phyloP scores from a whole-genome alignment of 2,797 vertebrate species.

The Sebastes nivosus region DNA sequence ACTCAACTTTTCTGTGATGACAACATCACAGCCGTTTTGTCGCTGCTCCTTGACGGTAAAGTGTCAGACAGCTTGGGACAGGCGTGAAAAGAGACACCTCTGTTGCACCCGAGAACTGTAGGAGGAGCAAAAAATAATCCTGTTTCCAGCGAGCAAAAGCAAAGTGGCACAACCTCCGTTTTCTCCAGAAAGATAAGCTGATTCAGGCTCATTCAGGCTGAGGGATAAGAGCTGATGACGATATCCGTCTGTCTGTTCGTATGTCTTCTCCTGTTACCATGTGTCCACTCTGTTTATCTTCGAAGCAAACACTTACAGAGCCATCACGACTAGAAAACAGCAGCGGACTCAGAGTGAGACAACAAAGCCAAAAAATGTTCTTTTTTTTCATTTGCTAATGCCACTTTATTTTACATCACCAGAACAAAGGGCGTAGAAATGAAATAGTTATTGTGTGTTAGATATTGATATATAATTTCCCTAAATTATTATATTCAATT shows the following conservation, averaged over 20 bases:
- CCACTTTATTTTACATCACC: neutral
- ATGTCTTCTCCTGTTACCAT: constrained; percentile 10
- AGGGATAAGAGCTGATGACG: constrained; percentile 1
- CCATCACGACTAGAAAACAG: neutral
- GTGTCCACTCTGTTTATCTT: neutral
- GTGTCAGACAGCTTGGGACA: constrained; percentile 36
- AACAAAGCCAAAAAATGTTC: neutral
- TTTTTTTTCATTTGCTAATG: neutral
- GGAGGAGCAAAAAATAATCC: constrained; percentile 39
- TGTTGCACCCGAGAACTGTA: constrained; percentile 20
- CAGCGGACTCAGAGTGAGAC: neutral
- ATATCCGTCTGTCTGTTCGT: neutral
- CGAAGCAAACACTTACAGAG: neutral
- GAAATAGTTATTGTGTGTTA: neutral
- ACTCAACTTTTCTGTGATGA: constrained; percentile 16
- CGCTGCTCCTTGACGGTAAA: neutral
- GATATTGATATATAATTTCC: neutral
- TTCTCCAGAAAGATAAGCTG: constrained; percentile 28
- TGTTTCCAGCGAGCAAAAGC: neutral
- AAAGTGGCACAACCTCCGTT: constrained; percentile 3
- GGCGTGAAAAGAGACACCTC: constrained; percentile 39
- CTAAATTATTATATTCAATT: neutral
- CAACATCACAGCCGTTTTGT: constrained; percentile 8
- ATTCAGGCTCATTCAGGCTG: neutral
- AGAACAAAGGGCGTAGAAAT: neutral